phyloP scores from a whole-genome alignment of 2,888 invertebrate genomes.

The Erebia aethiops region DNA sequence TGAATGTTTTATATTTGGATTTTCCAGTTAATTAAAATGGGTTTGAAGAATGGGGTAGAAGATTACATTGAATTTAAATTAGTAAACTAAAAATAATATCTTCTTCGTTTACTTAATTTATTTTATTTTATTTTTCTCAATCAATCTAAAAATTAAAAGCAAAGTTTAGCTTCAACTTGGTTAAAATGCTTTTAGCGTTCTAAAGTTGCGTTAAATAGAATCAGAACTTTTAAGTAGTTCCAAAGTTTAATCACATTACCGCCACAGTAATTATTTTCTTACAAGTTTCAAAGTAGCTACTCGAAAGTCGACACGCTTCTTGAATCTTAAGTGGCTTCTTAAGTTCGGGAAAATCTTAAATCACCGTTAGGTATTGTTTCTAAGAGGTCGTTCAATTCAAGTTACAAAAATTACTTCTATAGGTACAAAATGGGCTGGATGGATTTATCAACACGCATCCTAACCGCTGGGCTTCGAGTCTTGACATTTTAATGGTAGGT shows the following conservation, averaged over 20 bases:
- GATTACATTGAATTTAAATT: too few species aligned
- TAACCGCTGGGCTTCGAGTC: too few species aligned
- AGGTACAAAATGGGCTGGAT: too few species aligned
- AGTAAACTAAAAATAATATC: too few species aligned
- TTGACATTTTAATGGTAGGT: too few species aligned
- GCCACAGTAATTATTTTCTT: constrained; percentile 19
- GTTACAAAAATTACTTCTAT: neutral
- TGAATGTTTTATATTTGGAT: too few species aligned
- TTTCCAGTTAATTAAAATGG: too few species aligned
- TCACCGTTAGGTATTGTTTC: neutral
- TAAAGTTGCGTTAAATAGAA: constrained; percentile 11
- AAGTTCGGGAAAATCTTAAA: constrained; percentile 10
- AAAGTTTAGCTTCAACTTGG: neutral
- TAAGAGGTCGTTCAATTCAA: neutral
- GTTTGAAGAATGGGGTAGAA: too few species aligned
- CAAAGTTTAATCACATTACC: constrained; percentile 3
- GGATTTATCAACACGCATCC: too few species aligned
- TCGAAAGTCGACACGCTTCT: constrained; percentile 16
- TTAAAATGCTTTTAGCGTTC: constrained; percentile 1
- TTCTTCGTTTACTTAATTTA: too few species aligned
- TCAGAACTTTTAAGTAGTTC: constrained; percentile 4
- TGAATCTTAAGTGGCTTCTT: constrained; percentile 11
- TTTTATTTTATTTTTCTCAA: neutral
- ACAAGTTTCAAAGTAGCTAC: constrained; percentile 6
- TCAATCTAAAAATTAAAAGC: neutral